phyloP scores from a whole-genome alignment of 2,888 invertebrate genomes.

The Tiliacea citrago region DNA sequence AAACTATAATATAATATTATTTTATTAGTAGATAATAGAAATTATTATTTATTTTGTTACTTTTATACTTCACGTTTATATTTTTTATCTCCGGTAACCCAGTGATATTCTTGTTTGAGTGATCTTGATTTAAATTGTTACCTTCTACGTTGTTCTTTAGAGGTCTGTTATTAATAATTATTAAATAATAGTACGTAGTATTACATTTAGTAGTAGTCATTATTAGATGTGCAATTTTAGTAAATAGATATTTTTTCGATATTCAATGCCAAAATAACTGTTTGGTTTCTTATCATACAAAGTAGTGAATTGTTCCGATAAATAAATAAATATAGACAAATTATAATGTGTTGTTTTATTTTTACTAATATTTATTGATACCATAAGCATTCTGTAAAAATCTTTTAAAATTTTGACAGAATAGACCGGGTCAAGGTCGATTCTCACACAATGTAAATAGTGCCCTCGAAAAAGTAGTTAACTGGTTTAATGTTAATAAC shows the following conservation, averaged over 20 bases:
- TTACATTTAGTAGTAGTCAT: conserved; percentile 70
- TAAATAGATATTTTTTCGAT: conserved; percentile 79
- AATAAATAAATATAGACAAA: conserved; percentile 81
- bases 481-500: no score
- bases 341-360: conserved; percentile 58
- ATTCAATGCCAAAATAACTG: conserved; percentile 85
- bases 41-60: conserved; percentile 72
- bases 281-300: conserved; percentile 87
- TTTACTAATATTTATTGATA: conserved; percentile 1
- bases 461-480: no score
- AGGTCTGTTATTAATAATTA: conserved; percentile 74
- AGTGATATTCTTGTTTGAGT: conserved; percentile 76
- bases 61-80: conserved; percentile 71
- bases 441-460: no score
- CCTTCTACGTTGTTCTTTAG: conserved; percentile 69
- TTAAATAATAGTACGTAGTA: conserved; percentile 53
- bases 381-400: no score
- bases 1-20: conserved; percentile 32
- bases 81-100: conserved; percentile 61
- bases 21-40: conserved; percentile 4
- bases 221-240: conserved; percentile 89
- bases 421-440: no score
- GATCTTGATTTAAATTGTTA: conserved; percentile 72
- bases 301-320: conserved; percentile 88
- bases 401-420: no score